Conservation (phyloP, 1,140 invertebrate species). For the Lordiphosa clarofinis region DNA sequence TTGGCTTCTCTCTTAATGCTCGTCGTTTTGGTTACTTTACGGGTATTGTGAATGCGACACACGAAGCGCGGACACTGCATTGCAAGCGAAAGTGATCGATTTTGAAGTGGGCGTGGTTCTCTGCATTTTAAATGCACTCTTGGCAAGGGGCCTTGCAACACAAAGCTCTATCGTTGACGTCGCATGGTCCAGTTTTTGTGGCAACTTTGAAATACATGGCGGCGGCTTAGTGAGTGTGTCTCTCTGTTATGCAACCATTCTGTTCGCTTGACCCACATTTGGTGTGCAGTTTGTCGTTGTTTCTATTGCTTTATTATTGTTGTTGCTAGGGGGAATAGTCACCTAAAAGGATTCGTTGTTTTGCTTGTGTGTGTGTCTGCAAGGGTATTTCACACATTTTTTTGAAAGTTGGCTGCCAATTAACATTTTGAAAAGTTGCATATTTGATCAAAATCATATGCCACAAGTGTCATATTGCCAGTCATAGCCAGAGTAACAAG, state of each 20-base stretch:
- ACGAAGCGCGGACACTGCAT: conserved; percentile 35
- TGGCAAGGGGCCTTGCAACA: conserved; percentile 42
- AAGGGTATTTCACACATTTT: no score
- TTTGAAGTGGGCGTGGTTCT: conserved; percentile 67
- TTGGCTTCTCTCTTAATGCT: conserved; percentile 1
- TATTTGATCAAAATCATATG: conserved; percentile 29
- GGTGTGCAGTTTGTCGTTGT: no score
- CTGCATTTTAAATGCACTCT: conserved; percentile 45
- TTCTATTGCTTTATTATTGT: no score
- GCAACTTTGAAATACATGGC: conserved; percentile 60
- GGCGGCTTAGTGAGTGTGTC: conserved; percentile 38
- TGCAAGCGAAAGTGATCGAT: conserved; percentile 76
- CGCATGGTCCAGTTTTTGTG: conserved; percentile 58
- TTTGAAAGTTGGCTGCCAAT: conserved; percentile 31
- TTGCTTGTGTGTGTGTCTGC: no score
- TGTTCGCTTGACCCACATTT: conserved; percentile 68
- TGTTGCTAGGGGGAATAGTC: no score
- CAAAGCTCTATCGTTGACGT: conserved; percentile 34
- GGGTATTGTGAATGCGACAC: conserved; percentile 41
- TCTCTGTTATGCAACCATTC: conserved; percentile 71
- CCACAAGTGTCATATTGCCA: conserved; percentile 32
- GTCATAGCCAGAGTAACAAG: conserved; percentile 4
- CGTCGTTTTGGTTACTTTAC: background rate
- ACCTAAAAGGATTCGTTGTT: no score
- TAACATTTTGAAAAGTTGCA: conserved; percentile 23